phyloP scores from a whole-genome alignment of 1,140 invertebrate species.

The Magallana ariakensis region DNA sequence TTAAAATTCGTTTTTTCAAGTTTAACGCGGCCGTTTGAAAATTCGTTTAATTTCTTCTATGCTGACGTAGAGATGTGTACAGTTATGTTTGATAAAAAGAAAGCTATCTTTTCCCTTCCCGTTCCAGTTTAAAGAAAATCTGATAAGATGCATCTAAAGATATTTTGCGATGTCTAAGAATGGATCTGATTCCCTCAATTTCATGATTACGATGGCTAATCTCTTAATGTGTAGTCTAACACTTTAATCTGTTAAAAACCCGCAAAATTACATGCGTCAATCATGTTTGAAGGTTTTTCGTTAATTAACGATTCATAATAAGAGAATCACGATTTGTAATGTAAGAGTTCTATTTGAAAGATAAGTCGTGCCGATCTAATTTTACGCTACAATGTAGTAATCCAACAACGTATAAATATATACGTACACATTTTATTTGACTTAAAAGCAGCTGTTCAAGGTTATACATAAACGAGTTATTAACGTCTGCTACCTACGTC shows the following conservation, averaged over 20 bases:
- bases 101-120: neutral
- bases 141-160: neutral
- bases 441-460: neutral
- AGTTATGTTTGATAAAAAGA: neutral
- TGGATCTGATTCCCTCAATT: neutral
- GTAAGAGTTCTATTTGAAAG: neutral
- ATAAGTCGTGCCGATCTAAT: neutral
- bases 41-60: neutral
- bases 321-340: conserved; percentile 6
- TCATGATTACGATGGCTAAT: neutral
- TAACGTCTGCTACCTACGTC: neutral
- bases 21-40: neutral
- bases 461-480: neutral
- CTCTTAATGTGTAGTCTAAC: conserved; percentile 1
- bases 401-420: neutral
- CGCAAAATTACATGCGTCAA: neutral
- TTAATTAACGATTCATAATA: conserved; percentile 10
- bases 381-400: neutral
- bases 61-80: neutral
- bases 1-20: neutral
- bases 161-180: conserved; percentile 1
- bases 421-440: neutral
- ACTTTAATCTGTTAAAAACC: conserved; percentile 6
- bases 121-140: neutral
- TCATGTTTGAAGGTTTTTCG: neutral